Percentiles rank a stretch among this genome's conserved stretches.
Evolutionary conservation across 2,888 invertebrate genomes (phyloP).

Genomic region (Torymus texanus): DNA sequence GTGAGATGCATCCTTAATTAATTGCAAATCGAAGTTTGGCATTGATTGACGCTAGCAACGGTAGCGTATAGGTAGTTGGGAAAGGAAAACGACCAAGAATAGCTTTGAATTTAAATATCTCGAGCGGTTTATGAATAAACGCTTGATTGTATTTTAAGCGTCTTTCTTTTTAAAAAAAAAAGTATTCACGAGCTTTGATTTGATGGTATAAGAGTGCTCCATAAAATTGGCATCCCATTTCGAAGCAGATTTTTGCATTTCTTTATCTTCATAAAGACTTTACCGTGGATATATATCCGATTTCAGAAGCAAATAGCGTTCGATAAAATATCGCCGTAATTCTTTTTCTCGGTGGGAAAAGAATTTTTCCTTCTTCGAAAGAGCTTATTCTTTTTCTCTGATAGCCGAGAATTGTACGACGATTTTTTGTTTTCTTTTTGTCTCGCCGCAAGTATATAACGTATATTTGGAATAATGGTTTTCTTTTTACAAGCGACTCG

Average conservation of each 20-base stretch:
- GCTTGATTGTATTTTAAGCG: not conserved
- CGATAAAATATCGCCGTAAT: too few relatives aligned
- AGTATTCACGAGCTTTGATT: not conserved
- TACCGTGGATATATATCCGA: too few relatives aligned
- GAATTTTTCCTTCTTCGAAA: too few relatives aligned
- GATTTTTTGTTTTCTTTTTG: too few relatives aligned
- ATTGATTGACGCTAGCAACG: not conserved
- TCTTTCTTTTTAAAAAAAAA: not conserved
- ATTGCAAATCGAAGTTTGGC: conserved; percentile 8
- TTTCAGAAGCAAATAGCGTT: too few relatives aligned
- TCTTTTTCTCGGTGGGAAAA: too few relatives aligned
- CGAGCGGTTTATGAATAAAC: conserved; percentile 5
- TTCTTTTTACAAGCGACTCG: too few relatives aligned
- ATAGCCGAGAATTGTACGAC: too few relatives aligned
- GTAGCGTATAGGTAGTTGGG: not conserved
- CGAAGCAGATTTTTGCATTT: not conserved
- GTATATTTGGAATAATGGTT: too few relatives aligned
- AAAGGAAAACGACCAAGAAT: conserved; percentile 14
- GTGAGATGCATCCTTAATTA: not conserved
- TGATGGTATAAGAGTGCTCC: conserved; percentile 34
- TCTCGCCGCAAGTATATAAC: too few relatives aligned
- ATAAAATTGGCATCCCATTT: conserved; percentile 39
- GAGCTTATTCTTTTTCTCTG: too few relatives aligned
- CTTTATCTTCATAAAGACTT: too few relatives aligned
- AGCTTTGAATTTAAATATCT: conserved; percentile 6